These are phyloP conservation scores for Haliclona indistincta DNA, from an alignment of 37 sponge, comb jelly and placozoan species.

Conservation along the genomic window DNA sequence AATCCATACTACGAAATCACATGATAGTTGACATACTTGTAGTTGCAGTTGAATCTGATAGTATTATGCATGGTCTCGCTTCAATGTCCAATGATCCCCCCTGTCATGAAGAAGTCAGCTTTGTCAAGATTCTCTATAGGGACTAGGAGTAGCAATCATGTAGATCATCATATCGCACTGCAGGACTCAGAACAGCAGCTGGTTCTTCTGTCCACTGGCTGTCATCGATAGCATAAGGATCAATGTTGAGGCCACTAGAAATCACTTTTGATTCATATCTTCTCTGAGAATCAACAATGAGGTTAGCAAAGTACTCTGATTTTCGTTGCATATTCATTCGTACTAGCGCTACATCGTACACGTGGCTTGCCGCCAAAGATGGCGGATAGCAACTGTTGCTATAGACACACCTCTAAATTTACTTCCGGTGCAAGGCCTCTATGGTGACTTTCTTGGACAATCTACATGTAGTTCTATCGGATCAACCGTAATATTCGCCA, in stretches of 20 bases:
- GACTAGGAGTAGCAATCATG: conserved; percentile 14
- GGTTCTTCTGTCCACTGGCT: background rate
- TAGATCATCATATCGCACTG: conserved; percentile 8
- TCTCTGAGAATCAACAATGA: background rate
- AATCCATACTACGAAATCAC: conserved; percentile 48
- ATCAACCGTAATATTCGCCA: too few species aligned
- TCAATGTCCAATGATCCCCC: conserved; percentile 24
- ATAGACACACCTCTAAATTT: too few species aligned
- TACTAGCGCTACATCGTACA: too few species aligned
- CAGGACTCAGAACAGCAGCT: background rate
- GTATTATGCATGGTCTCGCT: conserved; percentile 49
- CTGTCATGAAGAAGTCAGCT: too few species aligned
- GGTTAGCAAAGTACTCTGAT: background rate
- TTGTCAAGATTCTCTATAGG: conserved; percentile 10
- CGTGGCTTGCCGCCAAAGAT: too few species aligned
- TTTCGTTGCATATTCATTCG: too few species aligned
- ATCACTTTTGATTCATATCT: conserved; percentile 8
- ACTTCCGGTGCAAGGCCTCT: too few species aligned
- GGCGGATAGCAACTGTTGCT: too few species aligned
- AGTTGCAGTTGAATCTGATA: conserved; percentile 59
- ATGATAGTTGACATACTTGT: conserved; percentile 15
- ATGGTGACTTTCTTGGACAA: too few species aligned
- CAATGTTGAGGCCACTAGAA: background rate
- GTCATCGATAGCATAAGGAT: conserved; percentile 8
- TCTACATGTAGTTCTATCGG: too few species aligned